Evolutionary conservation across 2,797 vertebrate genomes (phyloP).

Genomic region (Eospalax fontanierii): DNA sequence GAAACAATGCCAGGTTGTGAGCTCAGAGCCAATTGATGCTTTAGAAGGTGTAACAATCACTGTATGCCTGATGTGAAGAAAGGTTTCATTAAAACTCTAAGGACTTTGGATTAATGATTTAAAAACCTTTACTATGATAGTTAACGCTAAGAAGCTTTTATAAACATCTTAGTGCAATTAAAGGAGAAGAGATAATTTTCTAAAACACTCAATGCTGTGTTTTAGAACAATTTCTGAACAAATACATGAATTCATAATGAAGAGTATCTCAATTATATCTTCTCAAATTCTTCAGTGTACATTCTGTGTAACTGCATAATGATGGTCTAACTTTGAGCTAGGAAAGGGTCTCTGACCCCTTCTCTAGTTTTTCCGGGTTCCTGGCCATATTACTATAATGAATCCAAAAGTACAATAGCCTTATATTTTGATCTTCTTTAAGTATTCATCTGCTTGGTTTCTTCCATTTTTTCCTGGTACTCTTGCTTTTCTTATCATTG

Average conservation of each 20-base stretch:
- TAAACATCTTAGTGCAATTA: constrained; percentile 37
- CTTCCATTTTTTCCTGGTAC: not conserved
- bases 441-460: not conserved
- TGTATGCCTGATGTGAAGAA: not conserved
- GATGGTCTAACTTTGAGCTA: not conserved
- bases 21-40: constrained; percentile 25
- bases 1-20: constrained; percentile 31
- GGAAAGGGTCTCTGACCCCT: not conserved
- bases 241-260: not conserved
- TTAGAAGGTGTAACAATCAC: not conserved
- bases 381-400: not conserved
- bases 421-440: constrained; percentile 28
- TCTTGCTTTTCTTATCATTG: not conserved
- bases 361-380: not conserved
- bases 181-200: not conserved
- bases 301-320: not conserved
- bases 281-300: too few species aligned
- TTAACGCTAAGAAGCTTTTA: constrained; percentile 23
- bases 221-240: constrained; percentile 13
- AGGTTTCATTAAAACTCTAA: not conserved
- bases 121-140: not conserved
- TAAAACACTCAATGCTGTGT: constrained; percentile 1
- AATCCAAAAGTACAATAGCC: not conserved
- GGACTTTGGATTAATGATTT: constrained; percentile 13
- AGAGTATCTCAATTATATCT: too few species aligned